phyloP scores from a whole-genome alignment of 2,113 vertebrate genomes.

The Misgurnus mizolepis region DNA sequence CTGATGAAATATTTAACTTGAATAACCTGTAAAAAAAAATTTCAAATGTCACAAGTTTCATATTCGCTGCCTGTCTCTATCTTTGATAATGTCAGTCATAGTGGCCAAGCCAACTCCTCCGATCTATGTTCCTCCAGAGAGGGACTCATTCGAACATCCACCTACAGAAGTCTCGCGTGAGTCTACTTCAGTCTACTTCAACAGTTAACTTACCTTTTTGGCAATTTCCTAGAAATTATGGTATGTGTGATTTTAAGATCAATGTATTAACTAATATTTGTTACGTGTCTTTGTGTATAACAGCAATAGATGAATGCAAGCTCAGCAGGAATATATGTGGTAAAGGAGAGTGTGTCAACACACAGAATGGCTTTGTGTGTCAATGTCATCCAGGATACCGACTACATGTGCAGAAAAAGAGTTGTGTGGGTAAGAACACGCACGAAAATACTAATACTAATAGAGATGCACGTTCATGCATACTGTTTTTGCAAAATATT shows the following conservation, averaged over 20 bases:
- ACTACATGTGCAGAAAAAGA: constrained; percentile 77
- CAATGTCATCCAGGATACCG: constrained; percentile 83
- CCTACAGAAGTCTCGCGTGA: constrained; percentile 75
- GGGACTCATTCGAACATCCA: constrained; percentile 67
- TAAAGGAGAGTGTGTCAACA: constrained; percentile 83
- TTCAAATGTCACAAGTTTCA: no score
- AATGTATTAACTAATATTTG: not conserved
- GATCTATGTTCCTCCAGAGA: constrained; percentile 65
- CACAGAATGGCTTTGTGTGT: constrained; percentile 77
- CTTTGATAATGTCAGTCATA: constrained; percentile 52
- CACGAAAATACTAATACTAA: not conserved
- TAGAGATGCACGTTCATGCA: no score
- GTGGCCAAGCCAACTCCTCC: constrained; percentile 70
- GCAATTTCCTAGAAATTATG: not conserved
- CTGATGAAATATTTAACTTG: not conserved
- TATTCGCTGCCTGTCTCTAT: not conserved
- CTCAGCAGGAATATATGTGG: constrained; percentile 85
- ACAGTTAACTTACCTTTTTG: no score
- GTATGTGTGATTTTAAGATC: not conserved
- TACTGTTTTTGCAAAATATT: no score
- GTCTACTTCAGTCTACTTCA: constrained; percentile 62
- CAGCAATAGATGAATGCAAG: constrained; percentile 81
- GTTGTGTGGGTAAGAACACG: constrained; percentile 83
- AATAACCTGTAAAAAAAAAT: not conserved
- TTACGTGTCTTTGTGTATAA: not conserved